Evolutionary conservation across 2,113 vertebrate genomes (phyloP).

Genomic region (Caloenas nicobarica): DNA sequence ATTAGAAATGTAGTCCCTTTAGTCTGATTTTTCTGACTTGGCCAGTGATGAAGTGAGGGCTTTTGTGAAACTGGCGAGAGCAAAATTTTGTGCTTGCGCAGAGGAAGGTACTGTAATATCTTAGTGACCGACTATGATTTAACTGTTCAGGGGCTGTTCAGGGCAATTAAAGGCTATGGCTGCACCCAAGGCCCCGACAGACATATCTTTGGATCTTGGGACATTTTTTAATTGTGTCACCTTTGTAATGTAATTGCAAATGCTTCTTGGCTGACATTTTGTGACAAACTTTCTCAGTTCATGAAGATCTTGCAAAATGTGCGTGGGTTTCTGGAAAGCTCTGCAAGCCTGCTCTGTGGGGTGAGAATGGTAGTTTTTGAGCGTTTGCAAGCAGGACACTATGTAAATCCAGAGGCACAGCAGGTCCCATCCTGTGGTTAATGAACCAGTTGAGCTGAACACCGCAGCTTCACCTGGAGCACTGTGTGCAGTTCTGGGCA

Average conservation of each 20-base stretch:
- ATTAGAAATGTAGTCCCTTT: background rate
- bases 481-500: too few species aligned
- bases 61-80: background rate
- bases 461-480: background rate
- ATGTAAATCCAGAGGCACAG: background rate
- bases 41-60: background rate
- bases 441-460: background rate
- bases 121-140: background rate
- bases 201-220: background rate
- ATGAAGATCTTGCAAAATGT: background rate
- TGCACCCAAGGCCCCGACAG: accelerated
- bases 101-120: background rate
- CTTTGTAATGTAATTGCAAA: background rate
- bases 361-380: background rate
- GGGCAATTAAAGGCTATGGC: background rate
- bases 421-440: background rate
- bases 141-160: background rate
- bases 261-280: background rate
- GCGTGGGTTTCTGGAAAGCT: background rate
- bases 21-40: background rate
- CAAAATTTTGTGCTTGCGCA: background rate
- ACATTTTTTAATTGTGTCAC: background rate
- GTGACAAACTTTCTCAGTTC: background rate
- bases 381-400: background rate
- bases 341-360: background rate